Base-by-base conservation (phyloP, 1,140 invertebrate species). In the Helicoverpa armigera region DNA sequence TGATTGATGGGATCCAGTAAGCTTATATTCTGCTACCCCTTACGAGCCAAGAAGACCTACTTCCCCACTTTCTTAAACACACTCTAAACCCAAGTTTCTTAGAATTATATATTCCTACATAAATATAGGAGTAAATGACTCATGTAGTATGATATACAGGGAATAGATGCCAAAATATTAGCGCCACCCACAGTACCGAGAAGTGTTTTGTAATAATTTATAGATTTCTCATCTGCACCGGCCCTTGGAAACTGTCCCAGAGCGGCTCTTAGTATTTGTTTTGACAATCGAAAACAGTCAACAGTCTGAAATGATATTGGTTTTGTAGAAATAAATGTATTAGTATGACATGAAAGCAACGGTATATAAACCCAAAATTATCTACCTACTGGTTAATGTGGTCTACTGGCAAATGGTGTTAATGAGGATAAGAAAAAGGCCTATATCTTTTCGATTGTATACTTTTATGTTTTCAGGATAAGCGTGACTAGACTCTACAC, bases 101-200 rank as follows among this genome's bases (percentile, higher is more conserved):
- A 56, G 75, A 77, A 77, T 43, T 43, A 35, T 54, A 72, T 72
- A 29, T 51, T 29, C 50, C 12, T 70, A 70, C 50, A 70, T 53
- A 54, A 54, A 72, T 72, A 53, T 31, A 29, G 50, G 50, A 67
- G 50, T 65, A 67, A 67, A 56, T 77, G 75, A 67, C 60, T 77
- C 75, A 77, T 54, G 16, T 51, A 16, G 13, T 77, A 77, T 77
- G 75, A 77, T 77, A 77, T 61, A 67, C n/a, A 10, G 58, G 23
- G 48, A 67, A 77, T 77, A 65, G 60, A 67, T 77, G 75, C 75
- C 75, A 77, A 54, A 77, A 65, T 77, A 54, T 77, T 54, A 43
- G 75, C 75, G 61, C 75, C 60, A 76, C 74, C 60, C 54, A 63
- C 50, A 51, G 60, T 77, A 77, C 61, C 18, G n/a, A 77, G 75